These are phyloP conservation scores for Chymomyza caudatula DNA, from an alignment of 2,888 invertebrate species.

Conservation along the genomic window DNA sequence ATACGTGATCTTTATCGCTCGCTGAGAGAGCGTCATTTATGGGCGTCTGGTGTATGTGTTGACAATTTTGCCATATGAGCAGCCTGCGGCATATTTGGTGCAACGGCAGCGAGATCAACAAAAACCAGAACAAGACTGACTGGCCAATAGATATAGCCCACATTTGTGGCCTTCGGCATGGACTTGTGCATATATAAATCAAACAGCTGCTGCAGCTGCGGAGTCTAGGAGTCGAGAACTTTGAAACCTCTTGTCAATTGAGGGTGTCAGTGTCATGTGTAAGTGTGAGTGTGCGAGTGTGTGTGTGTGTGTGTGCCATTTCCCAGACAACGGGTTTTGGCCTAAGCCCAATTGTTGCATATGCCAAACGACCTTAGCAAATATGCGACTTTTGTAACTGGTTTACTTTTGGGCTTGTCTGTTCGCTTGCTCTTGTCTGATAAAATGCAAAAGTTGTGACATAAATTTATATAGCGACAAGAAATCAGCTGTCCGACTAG, in stretches of 20 bases:
- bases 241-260: conserved; percentile 1
- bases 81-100: not conserved
- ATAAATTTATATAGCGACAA: conserved; percentile 53
- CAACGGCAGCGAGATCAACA: not conserved
- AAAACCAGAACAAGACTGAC: not conserved
- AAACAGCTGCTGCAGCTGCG: conserved; percentile 43
- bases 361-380: conserved; percentile 61
- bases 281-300: conserved; percentile 25
- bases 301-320: conserved; percentile 52
- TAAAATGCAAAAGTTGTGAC: conserved; percentile 11
- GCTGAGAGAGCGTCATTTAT: conserved; percentile 47
- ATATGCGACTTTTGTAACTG: conserved; percentile 46
- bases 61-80: conserved; percentile 67
- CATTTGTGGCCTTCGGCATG: conserved; percentile 51
- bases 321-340: conserved; percentile 30
- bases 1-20: conserved; percentile 63
- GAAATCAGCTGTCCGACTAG: conserved; percentile 26
- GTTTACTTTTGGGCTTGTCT: not conserved
- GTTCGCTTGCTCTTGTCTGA: not conserved
- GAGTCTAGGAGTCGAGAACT: not conserved
- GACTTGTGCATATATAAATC: conserved; percentile 62
- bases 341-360: conserved; percentile 33
- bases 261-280: conserved; percentile 21
- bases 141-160: not conserved
- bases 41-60: conserved; percentile 52